Percentiles rank a stretch among this genome's conserved stretches.
phyloP scores from a whole-genome alignment of 2,888 invertebrate species.

The Furcula furcula region DNA sequence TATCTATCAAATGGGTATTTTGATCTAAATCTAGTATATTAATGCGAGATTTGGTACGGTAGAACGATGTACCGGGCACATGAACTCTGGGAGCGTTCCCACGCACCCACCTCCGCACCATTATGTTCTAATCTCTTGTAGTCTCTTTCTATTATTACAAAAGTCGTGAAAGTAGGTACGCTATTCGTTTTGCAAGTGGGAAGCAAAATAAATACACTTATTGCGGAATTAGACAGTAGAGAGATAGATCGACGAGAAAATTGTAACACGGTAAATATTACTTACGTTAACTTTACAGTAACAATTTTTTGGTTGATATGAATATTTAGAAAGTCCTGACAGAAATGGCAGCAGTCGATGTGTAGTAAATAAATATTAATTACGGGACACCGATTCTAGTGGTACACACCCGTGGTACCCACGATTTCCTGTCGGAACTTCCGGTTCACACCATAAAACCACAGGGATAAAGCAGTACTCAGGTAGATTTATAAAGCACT shows the following conservation, averaged over 20 bases:
- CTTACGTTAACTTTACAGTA: no score
- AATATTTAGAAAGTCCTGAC: no score
- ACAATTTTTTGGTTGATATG: no score
- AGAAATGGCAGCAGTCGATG: no score
- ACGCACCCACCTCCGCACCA: slow-evolving; percentile 79
- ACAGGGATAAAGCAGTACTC: no score
- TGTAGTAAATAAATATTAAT: slow-evolving; percentile 7
- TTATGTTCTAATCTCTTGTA: slow-evolving; percentile 79
- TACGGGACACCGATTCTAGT: slow-evolving; percentile 30
- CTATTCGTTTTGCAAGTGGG: slow-evolving; percentile 65
- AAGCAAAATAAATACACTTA: slow-evolving; percentile 42
- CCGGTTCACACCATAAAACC: slow-evolving; percentile 30
- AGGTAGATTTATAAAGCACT: neutral
- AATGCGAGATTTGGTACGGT: slow-evolving; percentile 73
- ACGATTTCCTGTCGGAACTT: slow-evolving; percentile 45
- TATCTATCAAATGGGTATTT: slow-evolving; percentile 31
- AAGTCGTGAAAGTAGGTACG: slow-evolving; percentile 77
- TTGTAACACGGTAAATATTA: no score
- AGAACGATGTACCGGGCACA: slow-evolving; percentile 68
- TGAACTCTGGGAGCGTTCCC: slow-evolving; percentile 81
- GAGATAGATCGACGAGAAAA: slow-evolving; percentile 3
- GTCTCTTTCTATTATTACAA: slow-evolving; percentile 77
- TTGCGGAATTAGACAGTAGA: slow-evolving; percentile 38
- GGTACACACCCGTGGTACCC: slow-evolving; percentile 29
- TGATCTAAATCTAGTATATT: slow-evolving; percentile 74